Evolutionary conservation across 1,140 invertebrate species (phyloP), one percentile per base, ranked within the genome.

Genomic region (Cataglyphis hispanica): DNA sequence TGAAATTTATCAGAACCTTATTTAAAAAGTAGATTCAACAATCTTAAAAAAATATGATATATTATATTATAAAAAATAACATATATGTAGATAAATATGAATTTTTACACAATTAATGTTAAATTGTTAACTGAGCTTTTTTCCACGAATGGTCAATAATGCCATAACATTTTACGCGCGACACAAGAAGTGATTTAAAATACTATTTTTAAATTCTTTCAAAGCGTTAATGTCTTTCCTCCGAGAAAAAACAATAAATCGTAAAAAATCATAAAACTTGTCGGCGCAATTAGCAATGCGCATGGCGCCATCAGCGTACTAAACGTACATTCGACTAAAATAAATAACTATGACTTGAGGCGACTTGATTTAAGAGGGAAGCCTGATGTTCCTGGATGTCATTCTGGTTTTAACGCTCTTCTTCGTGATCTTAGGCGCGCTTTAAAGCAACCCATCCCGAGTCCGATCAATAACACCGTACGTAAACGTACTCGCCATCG

Each of bases 291-390:
- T 80, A 69, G 76, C 13, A 43, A 13, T 56, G n/a, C 76, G 76
- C 43, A 25, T 67, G 63, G 76, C 76, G 63, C 63, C 61, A 34
- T 31, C 16, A 43, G 31, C n/a, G 40, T 27, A 69, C 76, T 80
- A 80, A 81, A 72, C 56, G 46, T 72, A 72, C 40, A 34, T 72
- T 83, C 53, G 37, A 46, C 78, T 72, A 72, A 83, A 83, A 83
- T 83, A 83, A 83, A 83, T 74, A 83, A 83, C 78, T 69, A 34
- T 74, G 67, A 58, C 27, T n/a, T n/a, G n/a, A 11, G 34, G 75
- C 63, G 7, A 40, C 70, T 85, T 90, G 88, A 90, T 90, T 90
- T 90, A 90, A 81, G 78, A 89, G 70, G 58, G 40, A 40, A 40
- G 58, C 37, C 87, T 64, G 72, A 43, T 43, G 69, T 72, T 78